phyloP scores from a whole-genome alignment of 2,888 invertebrate genomes.

The Hybos culiciformis region DNA sequence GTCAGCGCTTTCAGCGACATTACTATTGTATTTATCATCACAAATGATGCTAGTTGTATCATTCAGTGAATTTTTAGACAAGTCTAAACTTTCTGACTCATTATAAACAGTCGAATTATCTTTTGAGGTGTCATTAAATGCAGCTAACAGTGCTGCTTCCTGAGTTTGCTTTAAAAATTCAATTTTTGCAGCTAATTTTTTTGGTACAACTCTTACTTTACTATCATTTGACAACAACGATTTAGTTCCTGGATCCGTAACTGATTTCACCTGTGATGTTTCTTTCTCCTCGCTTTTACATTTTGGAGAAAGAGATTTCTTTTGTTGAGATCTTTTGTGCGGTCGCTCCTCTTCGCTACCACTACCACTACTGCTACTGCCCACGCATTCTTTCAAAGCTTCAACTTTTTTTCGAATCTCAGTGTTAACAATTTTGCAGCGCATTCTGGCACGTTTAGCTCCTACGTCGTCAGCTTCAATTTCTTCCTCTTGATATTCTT shows the following conservation, averaged over 20 bases:
- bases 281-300: not conserved
- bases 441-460: conserved; percentile 32
- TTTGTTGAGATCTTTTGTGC: too few relatives aligned
- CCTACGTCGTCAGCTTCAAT: conserved; percentile 27
- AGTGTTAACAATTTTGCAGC: conserved; percentile 24
- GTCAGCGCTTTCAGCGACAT: not conserved
- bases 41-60: not conserved
- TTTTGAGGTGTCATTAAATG: too few relatives aligned
- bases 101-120: too few relatives aligned
- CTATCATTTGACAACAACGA: not conserved
- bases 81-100: too few relatives aligned
- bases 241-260: not conserved
- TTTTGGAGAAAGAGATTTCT: too few relatives aligned
- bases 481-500: conserved; percentile 19
- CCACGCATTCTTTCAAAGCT: conserved; percentile 23
- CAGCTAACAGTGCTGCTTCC: too few relatives aligned
- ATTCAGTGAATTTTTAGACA: not conserved
- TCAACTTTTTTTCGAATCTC: conserved; percentile 30
- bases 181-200: not conserved
- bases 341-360: conserved; percentile 26
- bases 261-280: not conserved
- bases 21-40: too few relatives aligned
- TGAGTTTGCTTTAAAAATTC: not conserved
- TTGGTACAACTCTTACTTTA: not conserved
- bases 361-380: conserved; percentile 29